Evolutionary conservation across 2,797 vertebrate species (phyloP), one percentile per base, ranked within the genome.

Genomic region (Sebastes goodei): DNA sequence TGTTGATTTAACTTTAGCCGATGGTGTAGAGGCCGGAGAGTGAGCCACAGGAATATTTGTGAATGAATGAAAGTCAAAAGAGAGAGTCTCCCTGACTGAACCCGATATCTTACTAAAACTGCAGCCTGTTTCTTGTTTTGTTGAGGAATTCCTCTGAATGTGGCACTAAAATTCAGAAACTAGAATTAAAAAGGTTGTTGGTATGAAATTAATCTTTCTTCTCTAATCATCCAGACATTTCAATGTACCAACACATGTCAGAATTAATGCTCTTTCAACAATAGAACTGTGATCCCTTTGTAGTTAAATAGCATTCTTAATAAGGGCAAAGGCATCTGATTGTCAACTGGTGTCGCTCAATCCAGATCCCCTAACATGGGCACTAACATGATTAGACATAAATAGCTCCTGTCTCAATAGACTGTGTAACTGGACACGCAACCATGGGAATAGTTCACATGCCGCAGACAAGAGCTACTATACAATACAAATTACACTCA

Each of bases 311-410:
- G 53, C 71, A 66, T 84, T 81, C 93, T 93, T 92, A 93, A 89
- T 89, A 85, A 80, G 92, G 93, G 78, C 77, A 87, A 86, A 88
- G 89, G 89, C 82, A 92, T 91, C 83, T 90, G 89, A 93, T 91
- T 88, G 90, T 94, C 92, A 89, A 91, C 92, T 91, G 87, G 87
- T 89, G 92, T 89, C 56, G 72, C 88, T 93, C 87, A 89, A 86
- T 90, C 89, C 88, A 93, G 92, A 90, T 90, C 92, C 91, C 94
- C 94, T 91, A 93, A 95, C 92, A 94, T 93, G 94, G 90, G 86
- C 94, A 94, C 92, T 94, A 91, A 93, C 93, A 93, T 88, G 94
- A 94, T 94, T 92, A 92, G 93, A 94, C 93, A 89, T 85, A 94
- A 95, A 95, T 95, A 95, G 94, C 91, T 89, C 73, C 86, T 74